These are phyloP conservation scores for Miichthys miiuy DNA, from an alignment of 2,797 vertebrate species.

Conservation along the genomic window DNA sequence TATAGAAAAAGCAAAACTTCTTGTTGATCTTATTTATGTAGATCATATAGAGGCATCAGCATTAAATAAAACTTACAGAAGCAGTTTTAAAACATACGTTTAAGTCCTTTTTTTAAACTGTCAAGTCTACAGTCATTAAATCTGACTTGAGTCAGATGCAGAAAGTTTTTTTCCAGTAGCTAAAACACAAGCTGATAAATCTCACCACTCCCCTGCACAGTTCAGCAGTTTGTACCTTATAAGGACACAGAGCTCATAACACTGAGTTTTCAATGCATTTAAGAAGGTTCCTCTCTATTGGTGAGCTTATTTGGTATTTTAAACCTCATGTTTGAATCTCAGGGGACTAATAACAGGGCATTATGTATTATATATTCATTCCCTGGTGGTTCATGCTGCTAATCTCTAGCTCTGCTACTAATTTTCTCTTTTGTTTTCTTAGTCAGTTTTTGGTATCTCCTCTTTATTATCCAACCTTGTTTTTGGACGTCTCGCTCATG, in stretches of 20 bases:
- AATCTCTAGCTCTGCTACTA: conserved; percentile 30
- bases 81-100: no score
- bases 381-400: conserved; percentile 44
- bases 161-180: conserved; percentile 38
- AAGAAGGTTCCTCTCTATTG: conserved; percentile 8
- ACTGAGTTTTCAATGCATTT: conserved; percentile 36
- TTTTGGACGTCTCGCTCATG: conserved; percentile 25
- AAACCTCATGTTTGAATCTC: conserved; percentile 42
- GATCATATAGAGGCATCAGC: no score
- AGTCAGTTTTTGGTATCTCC: conserved; percentile 68
- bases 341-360: conserved; percentile 32
- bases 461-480: conserved; percentile 31
- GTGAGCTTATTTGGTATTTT: conserved; percentile 49
- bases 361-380: conserved; percentile 36
- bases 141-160: conserved; percentile 20
- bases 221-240: conserved; percentile 53
- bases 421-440: conserved; percentile 55
- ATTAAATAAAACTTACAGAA: no score
- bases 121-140: conserved; percentile 35
- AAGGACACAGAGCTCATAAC: conserved; percentile 47
- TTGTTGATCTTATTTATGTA: no score
- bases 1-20: no score
- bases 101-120: conserved; percentile 21
- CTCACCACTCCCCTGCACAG: conserved; percentile 32
- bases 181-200: conserved; percentile 49